Evolutionary conservation across 1,140 invertebrate species (phyloP).

Genomic region (Drosophila chauvacae): DNA sequence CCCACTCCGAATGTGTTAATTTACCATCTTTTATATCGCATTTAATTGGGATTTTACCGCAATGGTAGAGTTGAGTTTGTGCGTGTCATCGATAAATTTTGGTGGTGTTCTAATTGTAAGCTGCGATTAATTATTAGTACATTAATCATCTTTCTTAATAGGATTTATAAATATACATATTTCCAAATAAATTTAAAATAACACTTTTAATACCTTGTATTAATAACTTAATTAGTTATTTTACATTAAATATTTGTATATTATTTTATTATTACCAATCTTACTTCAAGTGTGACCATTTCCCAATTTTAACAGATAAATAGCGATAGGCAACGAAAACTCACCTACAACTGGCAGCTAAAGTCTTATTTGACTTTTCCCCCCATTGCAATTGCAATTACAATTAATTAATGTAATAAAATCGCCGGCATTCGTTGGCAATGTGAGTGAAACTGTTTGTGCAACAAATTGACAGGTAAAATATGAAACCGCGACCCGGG

Average conservation of each 20-base stretch:
- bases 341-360: background rate
- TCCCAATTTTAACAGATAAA: too few relatives aligned
- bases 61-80: background rate
- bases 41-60: conserved; percentile 8
- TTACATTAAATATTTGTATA: background rate
- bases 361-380: conserved; percentile 14
- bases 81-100: background rate
- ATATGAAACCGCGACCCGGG: conserved; percentile 49
- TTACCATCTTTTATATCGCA: conserved; percentile 12
- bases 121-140: background rate
- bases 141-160: background rate
- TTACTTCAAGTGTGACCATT: background rate
- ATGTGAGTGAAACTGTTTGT: conserved; percentile 56
- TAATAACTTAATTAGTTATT: too few relatives aligned
- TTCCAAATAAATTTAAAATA: too few relatives aligned
- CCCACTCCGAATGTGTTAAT: conserved; percentile 43
- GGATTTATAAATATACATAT: too few relatives aligned
- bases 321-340: background rate
- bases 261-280: background rate
- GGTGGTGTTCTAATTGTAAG: background rate
- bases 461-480: conserved; percentile 77
- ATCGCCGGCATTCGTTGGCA: conserved; percentile 28
- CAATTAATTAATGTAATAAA: conserved; percentile 43
- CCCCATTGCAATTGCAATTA: conserved; percentile 14
- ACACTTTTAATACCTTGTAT: too few relatives aligned